Base-by-base conservation (phyloP, 1,140 invertebrate genomes). In the Drosophila carrolli region DNA sequence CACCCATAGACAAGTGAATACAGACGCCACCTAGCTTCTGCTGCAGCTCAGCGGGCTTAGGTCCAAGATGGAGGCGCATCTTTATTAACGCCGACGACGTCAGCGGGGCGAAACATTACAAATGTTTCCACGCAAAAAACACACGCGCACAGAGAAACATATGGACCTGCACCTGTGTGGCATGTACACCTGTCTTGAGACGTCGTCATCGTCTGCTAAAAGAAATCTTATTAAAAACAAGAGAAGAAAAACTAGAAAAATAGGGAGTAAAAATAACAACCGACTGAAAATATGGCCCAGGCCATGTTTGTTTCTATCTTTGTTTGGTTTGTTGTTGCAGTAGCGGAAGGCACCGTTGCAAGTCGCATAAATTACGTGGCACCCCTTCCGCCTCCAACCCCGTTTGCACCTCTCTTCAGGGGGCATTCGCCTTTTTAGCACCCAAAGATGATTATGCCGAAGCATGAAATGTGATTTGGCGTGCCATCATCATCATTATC, bases 361-460 rank as follows among this genome's bases (percentile, higher is more conserved):
- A 88, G 73, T 89, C 84, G 84, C 84, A 88, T 88, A 88, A 83
- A 88, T 88, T 88, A 88, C 83, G 70, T 47, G 37, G 37, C 61
- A 10, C 32, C 46, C 13, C 46, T 19, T 14, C 19, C 4, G 9
- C 37, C 48, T 14, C 29, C 9, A 11, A 38, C 43, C 41, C 13
- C 23, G 13, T 5, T 46, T 35, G 27, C 38, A 29, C 46, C 48
- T 38, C 62, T 55, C 59, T 75, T 48, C 65, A 59, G 75, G 74
- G 83, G 83, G 84, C 84, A 86, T 88, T 86, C 83, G 83, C 83
- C 83, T 86, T 88, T 89, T 86, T 83, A 88, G 79, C 83, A 86
- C 63, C 71, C 72, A 83, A 62, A 75, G 71, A 59, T 82, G 61
- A 88, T 61, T 71, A 71, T 79, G 82, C 66, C 78, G 32, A 65